Base-by-base conservation (phyloP, 35 echinoderm and acorn worm species). In the Eucidaris tribuloides region DNA sequence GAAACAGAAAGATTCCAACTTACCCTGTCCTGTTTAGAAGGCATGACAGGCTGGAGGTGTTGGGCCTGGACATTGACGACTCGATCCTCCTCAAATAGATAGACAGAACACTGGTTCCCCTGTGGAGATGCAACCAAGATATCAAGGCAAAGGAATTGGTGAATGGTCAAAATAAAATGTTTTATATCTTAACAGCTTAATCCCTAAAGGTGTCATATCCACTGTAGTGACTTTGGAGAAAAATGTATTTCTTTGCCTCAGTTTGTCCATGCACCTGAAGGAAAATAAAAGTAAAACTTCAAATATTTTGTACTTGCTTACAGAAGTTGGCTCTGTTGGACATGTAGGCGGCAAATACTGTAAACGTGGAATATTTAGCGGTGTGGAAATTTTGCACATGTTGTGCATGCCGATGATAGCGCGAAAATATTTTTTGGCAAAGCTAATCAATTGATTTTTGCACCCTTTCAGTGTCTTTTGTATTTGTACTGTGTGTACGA, bases 31-130 rank as follows among this genome's bases (percentile, higher is more conserved):
- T 64, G 78, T 39, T 99, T 99, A 20, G 91, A 46, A 70, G 96
- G 96, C 42, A 84, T 87, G 79, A 93, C 91, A 36, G 96, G 90
- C 77, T 99, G 87, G 15, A 99, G 90, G 52, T 99, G 90, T 23
- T 82, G 49, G 46, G 78, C 76, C 25, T 82, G 77, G 9, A 97
- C 82, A 57, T 81, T 90, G 0, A 99, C 87, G 5, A 99, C 87
- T 60, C 91, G 76, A 23, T 99, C 96, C 20, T 99, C 96, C 14
- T 99, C 91, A 15, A 79, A 72, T 18, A 99, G 82, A 42, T 78
- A 93, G 20, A 99, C 91, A 33, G 96, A 99, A 66, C 96, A 99
- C 82, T 86, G 89, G 9, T 57, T 33, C 37, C 86, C 87, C 96
- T 99, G 52, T 17, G 28, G 35, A 38, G 43, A 37, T 45, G 48